Evolutionary conservation across 2,888 invertebrate species (phyloP), one percentile per base, ranked within the genome.

Genomic region (Ennomos fuscantarius): DNA sequence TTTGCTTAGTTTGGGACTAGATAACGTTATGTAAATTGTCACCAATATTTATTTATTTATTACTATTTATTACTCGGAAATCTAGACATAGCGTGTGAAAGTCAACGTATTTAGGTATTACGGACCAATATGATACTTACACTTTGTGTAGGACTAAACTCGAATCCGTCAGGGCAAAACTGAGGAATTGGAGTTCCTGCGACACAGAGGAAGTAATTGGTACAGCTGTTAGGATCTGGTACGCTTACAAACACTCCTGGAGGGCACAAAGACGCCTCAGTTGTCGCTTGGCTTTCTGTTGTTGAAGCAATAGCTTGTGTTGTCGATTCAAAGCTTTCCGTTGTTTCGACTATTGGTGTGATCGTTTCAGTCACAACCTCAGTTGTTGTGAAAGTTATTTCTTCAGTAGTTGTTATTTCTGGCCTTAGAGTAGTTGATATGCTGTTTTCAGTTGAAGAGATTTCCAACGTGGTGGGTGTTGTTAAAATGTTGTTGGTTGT

Each of bases 171-270:
- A 1, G 68, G 49, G 36, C 81, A 81, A 10, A 59, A 63, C 2
- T 77, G 46, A 8, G 69, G 63, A 0, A 76, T 53, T 0, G 76
- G 66, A 0, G 49, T 44, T 0, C 77, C 75, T 0, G 62, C 69
- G 0, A 71, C 55, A 34, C 84, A 84, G 57, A 80, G 59, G 63
- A 69, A 82, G 0, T 69, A 64, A 35, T 75, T 55, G 39, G 73
- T 60, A n/a, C 83, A 84, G 0, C 44, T 31, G 0, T 67, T 62
- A 0, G 82, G 82, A 45, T 82, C 65, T 0, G 81, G 65, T 0
- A 78, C 45, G 15, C 76, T 75, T 3, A 75, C 79, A n/a, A 69
- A 63, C 0, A 63, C 55, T 3, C 65, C 73, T 2, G 54, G 52
- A 2, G 71, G 71, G 53, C 82, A 79, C 6, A 76, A 55, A 3